Evolutionary conservation across 2,888 invertebrate species (phyloP).

Genomic region (Hemithea aestivaria): DNA sequence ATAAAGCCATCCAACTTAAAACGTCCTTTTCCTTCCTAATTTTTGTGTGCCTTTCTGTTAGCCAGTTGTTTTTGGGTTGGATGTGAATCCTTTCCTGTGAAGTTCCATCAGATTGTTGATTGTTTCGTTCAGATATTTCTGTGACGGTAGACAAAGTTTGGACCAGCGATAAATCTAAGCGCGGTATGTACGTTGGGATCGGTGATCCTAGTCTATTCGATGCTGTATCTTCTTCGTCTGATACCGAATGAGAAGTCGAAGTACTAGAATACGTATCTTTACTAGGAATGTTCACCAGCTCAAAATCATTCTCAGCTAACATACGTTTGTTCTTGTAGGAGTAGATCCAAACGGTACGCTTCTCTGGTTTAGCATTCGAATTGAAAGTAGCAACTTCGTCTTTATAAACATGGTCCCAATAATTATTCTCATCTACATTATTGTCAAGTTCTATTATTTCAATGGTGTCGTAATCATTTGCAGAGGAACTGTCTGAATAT

Average conservation of each 20-base stretch:
- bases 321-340: conserved; percentile 57
- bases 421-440: conserved; percentile 24
- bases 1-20: conserved; percentile 50
- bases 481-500: conserved; percentile 46
- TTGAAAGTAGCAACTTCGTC: conserved; percentile 36
- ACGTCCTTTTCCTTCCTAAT: conserved; percentile 30
- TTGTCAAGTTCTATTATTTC: conserved; percentile 30
- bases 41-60: conserved; percentile 28
- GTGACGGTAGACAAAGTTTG: conserved; percentile 59
- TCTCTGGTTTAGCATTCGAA: conserved; percentile 33
- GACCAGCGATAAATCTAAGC: conserved; percentile 46
- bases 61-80: conserved; percentile 45
- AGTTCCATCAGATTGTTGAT: conserved; percentile 23
- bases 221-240: conserved; percentile 31
- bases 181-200: conserved; percentile 49
- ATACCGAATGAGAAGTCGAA: conserved; percentile 33
- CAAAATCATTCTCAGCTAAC: conserved; percentile 42
- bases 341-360: conserved; percentile 59
- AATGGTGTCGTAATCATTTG: conserved; percentile 26
- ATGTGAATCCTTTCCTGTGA: conserved; percentile 21
- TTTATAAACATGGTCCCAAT: conserved; percentile 29
- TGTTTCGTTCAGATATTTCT: conserved; percentile 54
- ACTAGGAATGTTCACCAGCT: conserved; percentile 37
- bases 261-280: conserved; percentile 32
- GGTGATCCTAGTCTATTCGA: conserved; percentile 47